These are phyloP conservation scores for Gephyroberyx darwinii DNA, from an alignment of 2,797 vertebrate genomes.

Conservation along the genomic window DNA sequence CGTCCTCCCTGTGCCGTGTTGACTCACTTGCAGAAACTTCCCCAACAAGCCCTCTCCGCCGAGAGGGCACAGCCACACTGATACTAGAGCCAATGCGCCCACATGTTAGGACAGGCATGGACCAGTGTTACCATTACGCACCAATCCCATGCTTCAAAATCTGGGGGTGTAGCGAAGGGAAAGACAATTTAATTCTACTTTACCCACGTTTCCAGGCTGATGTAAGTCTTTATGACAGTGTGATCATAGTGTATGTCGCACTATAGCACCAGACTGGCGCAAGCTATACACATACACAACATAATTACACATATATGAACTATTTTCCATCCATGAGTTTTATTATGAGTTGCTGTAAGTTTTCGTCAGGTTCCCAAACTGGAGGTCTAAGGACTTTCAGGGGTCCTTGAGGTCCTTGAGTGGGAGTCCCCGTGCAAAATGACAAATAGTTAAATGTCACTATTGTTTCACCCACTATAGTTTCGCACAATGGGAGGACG, in stretches of 20 bases:
- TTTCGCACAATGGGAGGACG: no score
- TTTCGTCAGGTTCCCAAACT: no score
- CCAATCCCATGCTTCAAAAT: neutral
- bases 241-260: neutral
- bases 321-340: no score
- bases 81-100: conserved; percentile 51
- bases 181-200: neutral
- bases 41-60: conserved; percentile 33
- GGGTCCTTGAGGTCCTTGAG: no score
- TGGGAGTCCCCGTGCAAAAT: no score
- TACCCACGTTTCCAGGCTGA: neutral
- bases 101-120: conserved; percentile 69
- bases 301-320: no score
- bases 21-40: conserved; percentile 73
- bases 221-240: neutral
- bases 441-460: no score
- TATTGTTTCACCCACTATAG: no score
- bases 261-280: no score
- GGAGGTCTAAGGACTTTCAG: no score
- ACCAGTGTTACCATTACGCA: conserved; percentile 51
- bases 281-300: no score
- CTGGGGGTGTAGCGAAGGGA: neutral
- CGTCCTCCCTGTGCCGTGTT: conserved; percentile 65
- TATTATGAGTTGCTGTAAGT: no score
- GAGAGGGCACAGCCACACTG: conserved; percentile 59